Percentiles rank a stretch among this genome's conserved stretches.
Evolutionary conservation across 2,888 invertebrate genomes (phyloP).

Genomic region (Trachelus tabidus): DNA sequence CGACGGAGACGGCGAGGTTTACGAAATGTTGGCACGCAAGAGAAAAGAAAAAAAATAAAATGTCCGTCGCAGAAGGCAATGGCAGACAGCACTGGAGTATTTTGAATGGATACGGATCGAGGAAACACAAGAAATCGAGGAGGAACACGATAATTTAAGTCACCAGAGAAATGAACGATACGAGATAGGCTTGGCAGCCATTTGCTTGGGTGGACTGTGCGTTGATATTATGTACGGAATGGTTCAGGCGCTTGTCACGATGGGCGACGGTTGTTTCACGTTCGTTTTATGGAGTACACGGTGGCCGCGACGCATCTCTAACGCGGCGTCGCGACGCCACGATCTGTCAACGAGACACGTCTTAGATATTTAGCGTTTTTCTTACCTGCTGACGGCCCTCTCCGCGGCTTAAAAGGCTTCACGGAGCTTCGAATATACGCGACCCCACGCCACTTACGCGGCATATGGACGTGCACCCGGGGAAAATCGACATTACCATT

Average conservation of each 20-base stretch:
- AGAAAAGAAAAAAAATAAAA: not conserved
- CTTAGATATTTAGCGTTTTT: slow-evolving; percentile 70
- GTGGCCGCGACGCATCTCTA: not conserved
- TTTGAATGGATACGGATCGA: not conserved
- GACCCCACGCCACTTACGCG: slow-evolving; percentile 75
- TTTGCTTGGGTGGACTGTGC: not conserved
- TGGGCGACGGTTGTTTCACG: not conserved
- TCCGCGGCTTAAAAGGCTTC: slow-evolving; percentile 70
- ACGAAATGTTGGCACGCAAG: not conserved
- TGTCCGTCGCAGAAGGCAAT: not conserved
- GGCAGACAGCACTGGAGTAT: not conserved
- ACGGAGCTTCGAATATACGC: slow-evolving; percentile 71
- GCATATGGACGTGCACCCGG: slow-evolving; percentile 68
- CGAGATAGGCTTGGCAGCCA: not conserved
- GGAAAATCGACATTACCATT: slow-evolving; percentile 66
- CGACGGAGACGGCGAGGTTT: not conserved
- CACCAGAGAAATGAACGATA: not conserved
- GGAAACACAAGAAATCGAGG: not conserved
- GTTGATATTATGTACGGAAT: not conserved
- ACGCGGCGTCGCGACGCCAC: slow-evolving; percentile 32
- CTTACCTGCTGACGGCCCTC: slow-evolving; percentile 71
- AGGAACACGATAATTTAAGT: not conserved
- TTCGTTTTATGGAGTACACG: not conserved
- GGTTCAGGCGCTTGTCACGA: not conserved
- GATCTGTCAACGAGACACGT: slow-evolving; percentile 68